Percentiles rank a stretch among this genome's conserved stretches.
Conservation (phyloP, 64 coral and sea anemone species). For the Stylophora pistillata region DNA sequence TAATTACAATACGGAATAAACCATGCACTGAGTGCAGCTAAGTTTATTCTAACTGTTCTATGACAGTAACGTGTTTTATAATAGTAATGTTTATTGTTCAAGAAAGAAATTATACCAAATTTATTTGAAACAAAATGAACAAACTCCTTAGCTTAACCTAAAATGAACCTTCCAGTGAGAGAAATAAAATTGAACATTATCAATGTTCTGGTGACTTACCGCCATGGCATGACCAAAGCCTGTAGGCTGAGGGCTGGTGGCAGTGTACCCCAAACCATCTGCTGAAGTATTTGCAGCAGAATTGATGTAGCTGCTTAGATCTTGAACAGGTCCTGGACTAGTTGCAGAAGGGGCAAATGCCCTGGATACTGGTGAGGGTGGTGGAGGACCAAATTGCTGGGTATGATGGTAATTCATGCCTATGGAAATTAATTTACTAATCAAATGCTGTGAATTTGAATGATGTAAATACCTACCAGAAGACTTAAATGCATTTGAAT, state of each 20-base stretch:
- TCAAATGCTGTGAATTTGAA: neutral
- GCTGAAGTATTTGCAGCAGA: slow-evolving; percentile 53
- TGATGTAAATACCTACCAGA: neutral
- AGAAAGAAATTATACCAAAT: neutral
- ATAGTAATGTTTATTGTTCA: neutral
- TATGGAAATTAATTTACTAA: neutral
- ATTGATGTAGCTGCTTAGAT: slow-evolving; percentile 45
- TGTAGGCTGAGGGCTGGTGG: slow-evolving; percentile 64
- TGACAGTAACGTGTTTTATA: no score
- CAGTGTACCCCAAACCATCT: slow-evolving; percentile 54
- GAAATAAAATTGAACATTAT: neutral
- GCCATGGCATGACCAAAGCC: slow-evolving; percentile 48
- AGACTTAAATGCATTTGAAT: no score
- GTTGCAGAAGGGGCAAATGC: slow-evolving; percentile 62
- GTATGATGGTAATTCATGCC: slow-evolving; percentile 60
- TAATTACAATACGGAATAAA: no score
- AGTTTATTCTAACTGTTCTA: no score
- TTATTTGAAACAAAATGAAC: neutral
- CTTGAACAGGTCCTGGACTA: slow-evolving; percentile 67
- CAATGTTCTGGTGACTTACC: slow-evolving; percentile 1
- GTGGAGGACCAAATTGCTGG: slow-evolving; percentile 63
- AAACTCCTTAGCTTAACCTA: no score
- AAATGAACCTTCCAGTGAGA: neutral
- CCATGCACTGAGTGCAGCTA: no score
- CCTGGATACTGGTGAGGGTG: slow-evolving; percentile 62